phyloP scores from a whole-genome alignment of 2,888 invertebrate genomes.

The Leucozona laternaria region DNA sequence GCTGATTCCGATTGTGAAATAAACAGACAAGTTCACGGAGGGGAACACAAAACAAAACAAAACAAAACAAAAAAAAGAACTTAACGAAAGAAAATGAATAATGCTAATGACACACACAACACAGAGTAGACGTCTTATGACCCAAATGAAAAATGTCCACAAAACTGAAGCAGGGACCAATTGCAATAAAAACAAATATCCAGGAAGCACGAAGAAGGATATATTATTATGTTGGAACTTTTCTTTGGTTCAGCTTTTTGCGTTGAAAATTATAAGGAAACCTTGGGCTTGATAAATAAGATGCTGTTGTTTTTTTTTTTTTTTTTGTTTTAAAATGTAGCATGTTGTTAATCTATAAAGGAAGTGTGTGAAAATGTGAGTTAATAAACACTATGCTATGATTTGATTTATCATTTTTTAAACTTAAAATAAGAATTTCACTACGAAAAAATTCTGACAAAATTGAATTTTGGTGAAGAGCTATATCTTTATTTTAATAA shows the following conservation, averaged over 20 bases:
- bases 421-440: too few species aligned
- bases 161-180: slow-evolving; percentile 12
- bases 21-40: slow-evolving; percentile 15
- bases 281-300: slow-evolving; percentile 18
- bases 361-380: background rate
- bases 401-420: background rate
- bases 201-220: background rate
- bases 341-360: slow-evolving; percentile 45
- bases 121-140: slow-evolving; percentile 70
- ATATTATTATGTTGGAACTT: background rate
- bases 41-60: background rate
- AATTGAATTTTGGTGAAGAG: too few species aligned
- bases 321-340: background rate
- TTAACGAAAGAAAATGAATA: slow-evolving; percentile 55
- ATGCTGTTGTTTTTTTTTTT: background rate
- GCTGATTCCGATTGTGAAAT: too few species aligned
- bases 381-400: background rate
- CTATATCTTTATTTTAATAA: too few species aligned
- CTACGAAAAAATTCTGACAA: too few species aligned
- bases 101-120: slow-evolving; percentile 70
- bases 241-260: background rate
- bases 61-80: slow-evolving; percentile 5
- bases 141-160: slow-evolving; percentile 69
- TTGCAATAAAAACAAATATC: slow-evolving; percentile 30
- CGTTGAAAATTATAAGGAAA: slow-evolving; percentile 3